Evolutionary conservation across 1,140 invertebrate genomes (phyloP), one percentile per base, ranked within the genome.

Genomic region (Drosophila erecta): DNA sequence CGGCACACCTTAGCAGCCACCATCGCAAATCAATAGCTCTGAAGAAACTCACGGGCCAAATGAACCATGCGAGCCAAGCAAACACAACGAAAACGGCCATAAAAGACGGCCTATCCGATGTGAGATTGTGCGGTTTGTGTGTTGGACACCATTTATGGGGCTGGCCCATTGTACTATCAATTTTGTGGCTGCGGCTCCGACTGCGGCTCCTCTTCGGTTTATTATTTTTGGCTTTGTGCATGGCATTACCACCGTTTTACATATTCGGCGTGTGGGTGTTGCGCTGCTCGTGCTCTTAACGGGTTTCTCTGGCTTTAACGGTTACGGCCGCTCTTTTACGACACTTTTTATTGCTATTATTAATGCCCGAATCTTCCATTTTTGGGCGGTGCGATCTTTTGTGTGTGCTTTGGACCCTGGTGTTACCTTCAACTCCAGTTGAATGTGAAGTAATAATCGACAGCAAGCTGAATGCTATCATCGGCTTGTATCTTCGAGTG

Each of bases 281-380:
- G 75, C 24, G 44, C 56, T 49, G 51, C 79, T 83, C 83, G 79
- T 86, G 83, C 83, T 86, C 66, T 86, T 86, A 87, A 86, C 83
- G 83, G 83, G 83, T 79, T 86, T 86, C 86, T 81, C 56, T 75
- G 71, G 83, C 79, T 76, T 86, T 87, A 86, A 83, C 83, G 83
- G 83, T 86, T 86, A 86, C 83, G 67, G 65, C 70, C 70, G 73
- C 81, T 78, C 78, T 77, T 85, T 81, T 86, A 85, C 76, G 81
- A 85, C 77, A 69, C 43, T 33, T 70, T 86, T 80, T 80, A 85
- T 85, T 86, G 79, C 79, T 85, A 76, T 84, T 85, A 84, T 85
- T 80, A 85, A 84, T 85, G 72, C 65, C 81, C 73, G 76, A 79
- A 83, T 83, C 77, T 84, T 79, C 80, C 80, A 84, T 84, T 83